These are phyloP conservation scores for Zaprionus ornatus DNA, from an alignment of 1,140 invertebrate species.

Conservation along the genomic window DNA sequence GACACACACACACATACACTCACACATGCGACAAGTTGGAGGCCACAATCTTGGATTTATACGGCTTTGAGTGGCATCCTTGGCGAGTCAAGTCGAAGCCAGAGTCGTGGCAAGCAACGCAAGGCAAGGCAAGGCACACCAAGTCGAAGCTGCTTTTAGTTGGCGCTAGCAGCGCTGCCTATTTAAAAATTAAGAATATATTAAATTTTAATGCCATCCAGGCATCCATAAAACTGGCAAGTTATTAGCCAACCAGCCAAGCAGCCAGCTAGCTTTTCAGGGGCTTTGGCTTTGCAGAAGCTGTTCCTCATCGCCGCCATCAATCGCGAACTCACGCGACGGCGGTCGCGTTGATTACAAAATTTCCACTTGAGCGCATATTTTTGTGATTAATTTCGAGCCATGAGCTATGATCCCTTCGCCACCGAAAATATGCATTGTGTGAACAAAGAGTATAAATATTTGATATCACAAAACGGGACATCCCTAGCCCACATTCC, in stretches of 20 bases:
- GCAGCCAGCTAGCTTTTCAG: background rate
- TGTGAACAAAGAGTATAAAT: slow-evolving; percentile 49
- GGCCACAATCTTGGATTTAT: slow-evolving; percentile 81
- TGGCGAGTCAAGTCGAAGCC: slow-evolving; percentile 14
- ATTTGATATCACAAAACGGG: slow-evolving; percentile 53
- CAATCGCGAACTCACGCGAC: slow-evolving; percentile 46
- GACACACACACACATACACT: slow-evolving; percentile 21
- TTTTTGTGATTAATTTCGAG: slow-evolving; percentile 72
- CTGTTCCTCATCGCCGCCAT: background rate
- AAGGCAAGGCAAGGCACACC: background rate
- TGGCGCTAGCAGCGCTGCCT: slow-evolving; percentile 46
- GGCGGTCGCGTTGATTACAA: slow-evolving; percentile 65
- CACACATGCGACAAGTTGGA: slow-evolving; percentile 72
- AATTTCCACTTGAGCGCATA: slow-evolving; percentile 70
- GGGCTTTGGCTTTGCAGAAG: background rate
- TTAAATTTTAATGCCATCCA: slow-evolving; percentile 65
- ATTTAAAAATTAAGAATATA: slow-evolving; percentile 80
- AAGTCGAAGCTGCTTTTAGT: slow-evolving; percentile 31
- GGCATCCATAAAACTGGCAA: slow-evolving; percentile 50
- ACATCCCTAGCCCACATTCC: background rate
- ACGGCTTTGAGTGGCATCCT: slow-evolving; percentile 73
- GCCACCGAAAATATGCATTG: slow-evolving; percentile 33
- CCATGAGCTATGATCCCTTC: slow-evolving; percentile 32
- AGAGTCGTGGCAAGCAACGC: too few species aligned
- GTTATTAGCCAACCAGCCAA: slow-evolving; percentile 63